Evolutionary conservation across 2,888 invertebrate genomes (phyloP).

Genomic region (Mesorhabditis belari): DNA sequence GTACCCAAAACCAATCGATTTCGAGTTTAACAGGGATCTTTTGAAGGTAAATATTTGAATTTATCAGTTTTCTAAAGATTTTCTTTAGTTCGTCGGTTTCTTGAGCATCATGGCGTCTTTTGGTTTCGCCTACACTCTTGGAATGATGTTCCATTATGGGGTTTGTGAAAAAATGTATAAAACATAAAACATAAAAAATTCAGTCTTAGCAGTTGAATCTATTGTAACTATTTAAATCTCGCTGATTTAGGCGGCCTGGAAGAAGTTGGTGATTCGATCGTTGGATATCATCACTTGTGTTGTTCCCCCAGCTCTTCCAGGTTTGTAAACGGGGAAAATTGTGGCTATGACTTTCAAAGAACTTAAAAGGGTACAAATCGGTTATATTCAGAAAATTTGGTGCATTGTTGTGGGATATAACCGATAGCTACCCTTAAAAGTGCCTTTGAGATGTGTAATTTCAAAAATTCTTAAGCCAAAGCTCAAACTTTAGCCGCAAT

Average conservation of each 20-base stretch:
- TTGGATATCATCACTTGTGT: conserved; percentile 86
- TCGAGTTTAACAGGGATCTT: conserved; percentile 62
- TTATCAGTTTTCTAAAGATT: background rate
- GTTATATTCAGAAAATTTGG: background rate
- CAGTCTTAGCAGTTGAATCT: too few relatives aligned
- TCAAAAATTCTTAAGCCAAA: background rate
- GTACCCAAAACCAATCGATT: conserved; percentile 61
- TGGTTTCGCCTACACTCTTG: conserved; percentile 67
- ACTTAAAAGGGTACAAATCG: too few relatives aligned
- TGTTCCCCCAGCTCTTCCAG: conserved; percentile 80
- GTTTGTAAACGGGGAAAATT: conserved; percentile 4
- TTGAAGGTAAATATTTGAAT: conserved; percentile 30
- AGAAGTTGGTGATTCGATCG: conserved; percentile 58
- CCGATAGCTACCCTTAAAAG: background rate
- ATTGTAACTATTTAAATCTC: too few relatives aligned
- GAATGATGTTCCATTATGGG: conserved; percentile 65
- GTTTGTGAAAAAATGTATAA: too few relatives aligned
- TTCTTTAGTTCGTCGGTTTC: conserved; percentile 20
- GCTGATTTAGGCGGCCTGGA: background rate
- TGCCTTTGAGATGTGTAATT: background rate
- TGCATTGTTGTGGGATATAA: background rate
- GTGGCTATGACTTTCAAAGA: background rate
- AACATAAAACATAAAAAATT: too few relatives aligned
- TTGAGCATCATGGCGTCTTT: conserved; percentile 24
- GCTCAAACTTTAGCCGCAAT: conserved; percentile 57